These are phyloP conservation scores for Scaptomyza reducta DNA, from an alignment of 2,888 invertebrate genomes.

Conservation along the genomic window DNA sequence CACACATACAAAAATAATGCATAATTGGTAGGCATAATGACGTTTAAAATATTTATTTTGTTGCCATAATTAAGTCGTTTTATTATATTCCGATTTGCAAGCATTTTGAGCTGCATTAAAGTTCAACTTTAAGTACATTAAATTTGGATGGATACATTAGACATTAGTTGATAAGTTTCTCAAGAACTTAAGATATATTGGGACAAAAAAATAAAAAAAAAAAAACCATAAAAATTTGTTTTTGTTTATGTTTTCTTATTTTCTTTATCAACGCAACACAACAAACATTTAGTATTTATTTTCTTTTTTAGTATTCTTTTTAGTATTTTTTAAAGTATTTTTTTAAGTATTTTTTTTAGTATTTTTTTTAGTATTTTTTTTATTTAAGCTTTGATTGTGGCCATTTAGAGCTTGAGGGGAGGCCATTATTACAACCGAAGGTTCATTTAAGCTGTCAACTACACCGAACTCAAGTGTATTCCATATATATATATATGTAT, in stretches of 20 bases:
- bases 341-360: slow-evolving; percentile 1
- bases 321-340: slow-evolving; percentile 16
- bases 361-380: slow-evolving; percentile 11
- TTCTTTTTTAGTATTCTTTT: background rate
- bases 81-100: slow-evolving; percentile 11
- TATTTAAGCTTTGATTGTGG: slow-evolving; percentile 51
- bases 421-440: slow-evolving; percentile 69
- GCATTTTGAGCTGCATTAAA: slow-evolving; percentile 52
- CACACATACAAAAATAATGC: background rate
- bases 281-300: slow-evolving; percentile 42
- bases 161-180: slow-evolving; percentile 53
- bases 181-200: slow-evolving; percentile 30
- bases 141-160: slow-evolving; percentile 64
- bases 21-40: slow-evolving; percentile 32
- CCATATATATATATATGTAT: slow-evolving; percentile 1
- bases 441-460: slow-evolving; percentile 37
- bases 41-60: slow-evolving; percentile 17
- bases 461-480: slow-evolving; percentile 27
- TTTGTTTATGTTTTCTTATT: background rate
- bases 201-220: slow-evolving; percentile 3
- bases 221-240: background rate
- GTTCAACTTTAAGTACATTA: slow-evolving; percentile 59
- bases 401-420: slow-evolving; percentile 39
- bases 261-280: slow-evolving; percentile 35
- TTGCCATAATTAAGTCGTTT: slow-evolving; percentile 26